Evolutionary conservation across 2,797 vertebrate genomes (phyloP).

Genomic region (Catharus ustulatus): DNA sequence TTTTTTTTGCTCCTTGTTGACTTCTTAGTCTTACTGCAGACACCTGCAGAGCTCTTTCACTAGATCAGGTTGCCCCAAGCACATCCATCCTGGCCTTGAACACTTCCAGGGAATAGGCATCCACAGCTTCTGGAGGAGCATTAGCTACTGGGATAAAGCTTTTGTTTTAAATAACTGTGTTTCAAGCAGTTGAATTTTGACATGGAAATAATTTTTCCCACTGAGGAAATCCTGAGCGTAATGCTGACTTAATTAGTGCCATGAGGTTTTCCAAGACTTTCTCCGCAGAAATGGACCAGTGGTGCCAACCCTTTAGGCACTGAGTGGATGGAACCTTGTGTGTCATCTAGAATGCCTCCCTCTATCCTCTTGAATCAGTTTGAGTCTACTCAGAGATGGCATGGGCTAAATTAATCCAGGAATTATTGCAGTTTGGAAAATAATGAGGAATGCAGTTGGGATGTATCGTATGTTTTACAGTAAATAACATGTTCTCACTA

Average conservation of each 20-base stretch:
- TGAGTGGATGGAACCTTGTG: not conserved
- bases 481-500: not conserved
- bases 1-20: not conserved
- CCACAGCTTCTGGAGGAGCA: not conserved
- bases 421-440: not conserved
- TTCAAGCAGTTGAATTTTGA: not conserved
- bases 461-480: not conserved
- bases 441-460: not conserved
- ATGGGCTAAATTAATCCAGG: not conserved
- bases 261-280: not conserved
- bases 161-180: not conserved
- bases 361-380: not conserved
- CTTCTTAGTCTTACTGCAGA: not conserved
- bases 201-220: not conserved
- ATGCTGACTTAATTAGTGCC: not conserved
- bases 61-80: not conserved
- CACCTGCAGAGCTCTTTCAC: not conserved
- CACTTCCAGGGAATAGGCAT: not conserved
- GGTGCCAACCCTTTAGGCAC: rapidly evolving
- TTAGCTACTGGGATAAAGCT: not conserved
- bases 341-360: not conserved
- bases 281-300: not conserved
- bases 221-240: not conserved
- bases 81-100: not conserved
- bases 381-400: not conserved